phyloP scores from a whole-genome alignment of 2,888 invertebrate species.

The Aromia moschata region DNA sequence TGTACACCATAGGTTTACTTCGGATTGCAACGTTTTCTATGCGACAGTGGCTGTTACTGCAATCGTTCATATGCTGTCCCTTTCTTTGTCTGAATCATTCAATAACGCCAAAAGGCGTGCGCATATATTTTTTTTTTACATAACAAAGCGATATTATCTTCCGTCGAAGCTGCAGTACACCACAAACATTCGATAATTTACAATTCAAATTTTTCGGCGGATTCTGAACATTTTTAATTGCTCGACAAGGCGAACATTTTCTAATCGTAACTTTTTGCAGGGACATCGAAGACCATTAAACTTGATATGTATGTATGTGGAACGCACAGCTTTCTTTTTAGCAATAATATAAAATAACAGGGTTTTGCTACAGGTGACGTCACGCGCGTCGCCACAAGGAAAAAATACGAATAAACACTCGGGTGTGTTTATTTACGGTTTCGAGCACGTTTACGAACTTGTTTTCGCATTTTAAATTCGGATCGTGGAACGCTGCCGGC shows the following conservation, averaged over 20 bases:
- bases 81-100: conserved; percentile 21
- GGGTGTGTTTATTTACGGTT: conserved; percentile 18
- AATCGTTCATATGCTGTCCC: background rate
- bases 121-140: conserved; percentile 12
- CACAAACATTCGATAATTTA: background rate
- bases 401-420: conserved; percentile 18
- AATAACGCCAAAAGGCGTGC: conserved; percentile 15
- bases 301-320: conserved; percentile 10
- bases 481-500: too few relatives aligned
- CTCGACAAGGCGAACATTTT: background rate
- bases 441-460: conserved; percentile 9
- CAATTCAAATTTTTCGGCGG: background rate
- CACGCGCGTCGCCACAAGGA: conserved; percentile 11
- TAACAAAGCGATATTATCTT: conserved; percentile 3
- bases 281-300: background rate
- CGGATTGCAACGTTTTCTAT: too few relatives aligned
- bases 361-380: conserved; percentile 18
- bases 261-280: background rate
- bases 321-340: conserved; percentile 15
- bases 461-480: background rate
- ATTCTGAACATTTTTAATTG: background rate
- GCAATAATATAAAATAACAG: background rate
- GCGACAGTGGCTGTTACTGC: background rate
- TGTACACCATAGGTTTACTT: too few relatives aligned
- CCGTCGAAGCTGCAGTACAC: background rate